These are phyloP conservation scores for Psittacula derbiana DNA, from an alignment of 2,797 vertebrate genomes.

Conservation along the genomic window DNA sequence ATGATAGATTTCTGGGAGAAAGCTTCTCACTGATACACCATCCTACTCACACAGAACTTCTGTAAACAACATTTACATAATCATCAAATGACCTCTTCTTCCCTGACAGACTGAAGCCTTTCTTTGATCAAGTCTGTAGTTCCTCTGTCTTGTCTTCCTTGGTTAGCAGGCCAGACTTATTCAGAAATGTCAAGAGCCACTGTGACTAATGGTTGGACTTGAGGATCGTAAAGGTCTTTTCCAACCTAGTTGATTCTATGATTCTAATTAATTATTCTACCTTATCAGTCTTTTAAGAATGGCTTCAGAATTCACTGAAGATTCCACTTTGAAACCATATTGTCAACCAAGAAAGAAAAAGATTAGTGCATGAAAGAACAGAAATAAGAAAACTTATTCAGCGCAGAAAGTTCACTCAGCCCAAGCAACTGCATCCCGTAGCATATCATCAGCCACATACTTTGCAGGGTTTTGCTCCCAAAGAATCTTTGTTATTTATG, in stretches of 20 bases:
- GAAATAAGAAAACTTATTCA: neutral
- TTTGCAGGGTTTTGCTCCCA: neutral
- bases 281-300: neutral
- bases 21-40: neutral
- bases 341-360: neutral
- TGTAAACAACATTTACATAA: constrained; percentile 35
- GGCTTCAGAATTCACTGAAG: neutral
- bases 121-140: neutral
- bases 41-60: neutral
- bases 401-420: neutral
- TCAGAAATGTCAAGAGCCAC: neutral
- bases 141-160: neutral
- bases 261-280: neutral
- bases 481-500: neutral
- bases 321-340: neutral
- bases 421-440: neutral
- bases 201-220: neutral
- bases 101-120: neutral
- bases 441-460: neutral
- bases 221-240: neutral
- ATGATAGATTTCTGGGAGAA: neutral
- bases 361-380: neutral
- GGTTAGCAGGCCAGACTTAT: neutral
- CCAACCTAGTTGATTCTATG: neutral
- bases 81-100: constrained; percentile 25